Evolutionary conservation across 2,113 vertebrate genomes (phyloP).

Genomic region (Scortum barcoo): DNA sequence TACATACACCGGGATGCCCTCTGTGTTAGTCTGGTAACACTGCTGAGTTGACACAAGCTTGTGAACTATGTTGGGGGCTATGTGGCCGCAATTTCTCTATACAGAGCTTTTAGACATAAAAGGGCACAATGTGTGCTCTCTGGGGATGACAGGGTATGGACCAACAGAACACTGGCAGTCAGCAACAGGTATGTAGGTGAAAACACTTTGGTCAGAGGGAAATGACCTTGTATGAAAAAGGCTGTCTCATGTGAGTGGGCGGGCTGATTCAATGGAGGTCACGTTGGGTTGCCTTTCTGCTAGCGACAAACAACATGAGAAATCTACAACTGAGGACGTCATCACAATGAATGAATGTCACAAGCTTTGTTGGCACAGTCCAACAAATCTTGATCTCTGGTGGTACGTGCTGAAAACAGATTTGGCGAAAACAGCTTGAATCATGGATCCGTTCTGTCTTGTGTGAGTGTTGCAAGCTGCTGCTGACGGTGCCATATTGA

Average conservation of each 20-base stretch:
- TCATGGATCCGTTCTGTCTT: not conserved
- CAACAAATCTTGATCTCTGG: not conserved
- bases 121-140: not conserved
- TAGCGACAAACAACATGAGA: not conserved
- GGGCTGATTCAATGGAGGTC: not conserved
- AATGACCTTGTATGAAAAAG: not conserved
- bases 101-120: not conserved
- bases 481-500: constrained; percentile 26
- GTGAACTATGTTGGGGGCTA: too few species aligned
- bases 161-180: not conserved
- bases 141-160: not conserved
- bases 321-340: not conserved
- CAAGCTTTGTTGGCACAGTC: too few species aligned
- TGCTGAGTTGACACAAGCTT: not conserved
- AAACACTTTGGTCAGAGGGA: not conserved
- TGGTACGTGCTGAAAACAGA: constrained; percentile 14
- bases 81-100: not conserved
- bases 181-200: not conserved
- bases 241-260: too few species aligned
- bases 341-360: too few species aligned
- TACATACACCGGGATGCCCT: not conserved
- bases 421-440: constrained; percentile 13
- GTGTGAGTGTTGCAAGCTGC: constrained; percentile 35
- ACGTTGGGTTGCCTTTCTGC: not conserved
- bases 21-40: not conserved